These are phyloP conservation scores for Hirundo rustica DNA, from an alignment of 2,797 vertebrate genomes.

Conservation along the genomic window DNA sequence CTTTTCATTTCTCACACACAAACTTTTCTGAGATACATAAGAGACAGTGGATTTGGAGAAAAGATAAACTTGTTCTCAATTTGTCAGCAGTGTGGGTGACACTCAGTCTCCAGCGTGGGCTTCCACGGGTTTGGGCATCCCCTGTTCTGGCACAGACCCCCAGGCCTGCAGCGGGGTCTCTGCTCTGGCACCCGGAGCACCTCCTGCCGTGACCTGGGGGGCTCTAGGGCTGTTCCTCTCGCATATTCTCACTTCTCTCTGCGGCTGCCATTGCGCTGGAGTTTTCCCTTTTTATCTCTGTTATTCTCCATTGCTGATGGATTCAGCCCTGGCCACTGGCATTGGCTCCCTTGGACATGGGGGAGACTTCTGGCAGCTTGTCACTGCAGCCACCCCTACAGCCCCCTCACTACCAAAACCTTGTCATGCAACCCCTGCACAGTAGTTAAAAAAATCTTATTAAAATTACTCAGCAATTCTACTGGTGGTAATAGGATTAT, in stretches of 20 bases:
- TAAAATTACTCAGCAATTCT: not conserved
- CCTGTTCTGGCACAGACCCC: not conserved
- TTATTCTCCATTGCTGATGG: too few relatives aligned
- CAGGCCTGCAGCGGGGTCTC: not conserved
- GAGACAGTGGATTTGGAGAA: not conserved
- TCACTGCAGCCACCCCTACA: not conserved
- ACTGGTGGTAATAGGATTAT: not conserved
- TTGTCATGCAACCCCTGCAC: not conserved
- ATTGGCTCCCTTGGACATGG: too few relatives aligned
- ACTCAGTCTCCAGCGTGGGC: rapidly evolving
- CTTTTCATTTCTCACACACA: not conserved
- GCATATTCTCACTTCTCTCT: not conserved
- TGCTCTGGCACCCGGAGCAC: rapidly evolving
- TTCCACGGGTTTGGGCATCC: not conserved
- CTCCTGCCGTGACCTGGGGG: too few relatives aligned
- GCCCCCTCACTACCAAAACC: not conserved
- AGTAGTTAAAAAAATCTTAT: not conserved
- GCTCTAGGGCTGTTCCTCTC: not conserved
- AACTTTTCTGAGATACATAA: not conserved
- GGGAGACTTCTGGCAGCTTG: not conserved
- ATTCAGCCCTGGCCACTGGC: not conserved
- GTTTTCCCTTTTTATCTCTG: not conserved
- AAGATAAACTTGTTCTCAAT: not conserved
- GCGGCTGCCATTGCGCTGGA: not conserved
- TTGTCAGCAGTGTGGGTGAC: not conserved